Evolutionary conservation across 2,113 vertebrate species (phyloP), one percentile per base, ranked within the genome.

Genomic region (Ceuthmochares aereus): DNA sequence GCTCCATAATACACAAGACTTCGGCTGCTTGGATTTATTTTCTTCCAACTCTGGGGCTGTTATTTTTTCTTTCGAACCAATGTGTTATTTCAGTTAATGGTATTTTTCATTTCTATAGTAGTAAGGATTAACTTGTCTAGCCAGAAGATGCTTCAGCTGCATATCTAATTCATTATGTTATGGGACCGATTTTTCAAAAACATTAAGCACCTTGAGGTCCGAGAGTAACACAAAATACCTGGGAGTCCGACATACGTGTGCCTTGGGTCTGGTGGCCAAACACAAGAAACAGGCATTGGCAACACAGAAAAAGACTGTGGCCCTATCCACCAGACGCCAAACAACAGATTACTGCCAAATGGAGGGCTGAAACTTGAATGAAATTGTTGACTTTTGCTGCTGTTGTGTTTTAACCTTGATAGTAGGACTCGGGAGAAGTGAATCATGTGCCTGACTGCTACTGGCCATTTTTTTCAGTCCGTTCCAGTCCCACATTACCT

Each of bases 51-150:
- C 51, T 49, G n/a, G 5, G 2, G 30, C 64, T 10, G 43, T 45
- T 45, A 16, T 82, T 87, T 93, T 66, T 45, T 20, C 26, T 67
- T 78, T 95, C 78, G 87, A 60, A 93, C 79, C 88, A 92, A 89
- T 96, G 72, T 27, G 34, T 68, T 95, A 77, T 74, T 52, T 92
- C 43, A 70, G 93, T 84, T 91, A 91, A 70, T 1, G 6, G 54
- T 81, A 78, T 94, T 96, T 95, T 92, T 96, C 91, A 94, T 94
- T 95, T 92, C 86, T 80, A 12, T 88, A 34, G 79, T 63, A 77
- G 75, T 74, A 74, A 86, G 79, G 72, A 96, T 95, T 95, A 93
- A 95, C 76, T 96, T 95, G 63, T 93, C 37, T 80, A 81, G 32
- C 26, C 64, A 75, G 70, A 78, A 89, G 59, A 56, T 77, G 59